A percentile compares a stretch with the other conserved stretches of the same genome.
Evolutionary conservation across 2,888 invertebrate species (phyloP).

Genomic region (Graphium colonna): DNA sequence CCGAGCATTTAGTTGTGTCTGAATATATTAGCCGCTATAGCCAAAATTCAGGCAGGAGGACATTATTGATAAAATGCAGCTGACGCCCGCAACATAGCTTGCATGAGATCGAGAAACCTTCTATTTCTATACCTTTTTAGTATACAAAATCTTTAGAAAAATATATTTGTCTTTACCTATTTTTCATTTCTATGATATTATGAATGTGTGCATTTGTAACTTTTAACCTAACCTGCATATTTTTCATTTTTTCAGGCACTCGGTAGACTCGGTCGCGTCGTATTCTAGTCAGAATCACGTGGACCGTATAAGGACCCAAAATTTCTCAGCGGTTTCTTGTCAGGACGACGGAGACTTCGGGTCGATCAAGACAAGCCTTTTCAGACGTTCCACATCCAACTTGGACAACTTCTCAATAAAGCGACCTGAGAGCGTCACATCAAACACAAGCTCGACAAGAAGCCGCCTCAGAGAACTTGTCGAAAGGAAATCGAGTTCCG

Average conservation of each 20-base stretch:
- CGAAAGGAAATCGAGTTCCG: conserved; percentile 75
- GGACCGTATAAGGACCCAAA: conserved; percentile 78
- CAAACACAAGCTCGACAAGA: conserved; percentile 75
- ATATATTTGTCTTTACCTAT: too few species aligned
- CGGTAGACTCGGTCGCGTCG: conserved; percentile 81
- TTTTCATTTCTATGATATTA: too few species aligned
- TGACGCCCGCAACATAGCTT: conserved; percentile 23
- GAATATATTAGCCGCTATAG: too few species aligned
- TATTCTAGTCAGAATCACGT: conserved; percentile 81
- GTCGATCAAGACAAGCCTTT: conserved; percentile 74
- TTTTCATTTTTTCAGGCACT: conserved; percentile 71
- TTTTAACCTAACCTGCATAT: conserved; percentile 60
- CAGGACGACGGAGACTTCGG: conserved; percentile 75
- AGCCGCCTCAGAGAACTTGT: conserved; percentile 77
- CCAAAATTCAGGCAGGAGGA: too few species aligned
- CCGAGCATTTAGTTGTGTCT: too few species aligned
- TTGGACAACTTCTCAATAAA: conserved; percentile 61
- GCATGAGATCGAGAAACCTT: conserved; percentile 40
- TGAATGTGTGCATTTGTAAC: too few species aligned
- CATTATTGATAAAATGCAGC: too few species aligned
- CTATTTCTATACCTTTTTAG: too few species aligned
- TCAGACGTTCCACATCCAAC: conserved; percentile 71
- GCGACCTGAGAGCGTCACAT: conserved; percentile 72
- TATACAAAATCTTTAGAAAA: too few species aligned
- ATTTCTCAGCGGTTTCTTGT: conserved; percentile 78